These are phyloP conservation scores for Drosophila funebris DNA, from an alignment of 1,140 invertebrate genomes.

Conservation along the genomic window DNA sequence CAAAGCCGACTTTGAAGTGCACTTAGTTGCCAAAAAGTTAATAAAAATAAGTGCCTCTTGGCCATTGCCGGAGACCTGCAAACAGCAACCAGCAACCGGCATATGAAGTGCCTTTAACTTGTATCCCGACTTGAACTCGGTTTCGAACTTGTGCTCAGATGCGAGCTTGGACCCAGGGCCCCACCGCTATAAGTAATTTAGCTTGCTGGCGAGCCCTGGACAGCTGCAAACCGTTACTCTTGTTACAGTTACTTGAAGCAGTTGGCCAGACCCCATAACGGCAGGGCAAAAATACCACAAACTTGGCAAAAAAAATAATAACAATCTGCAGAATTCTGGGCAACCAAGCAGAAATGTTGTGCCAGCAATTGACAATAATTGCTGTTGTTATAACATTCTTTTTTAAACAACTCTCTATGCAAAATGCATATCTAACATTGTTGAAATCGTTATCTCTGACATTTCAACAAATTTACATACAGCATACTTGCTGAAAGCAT, in stretches of 20 bases:
- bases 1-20: slow-evolving; percentile 64
- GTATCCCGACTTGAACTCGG: slow-evolving; percentile 1
- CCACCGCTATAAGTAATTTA: slow-evolving; percentile 64
- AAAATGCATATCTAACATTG: background rate
- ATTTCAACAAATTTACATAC: background rate
- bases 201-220: slow-evolving; percentile 50
- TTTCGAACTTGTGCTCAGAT: slow-evolving; percentile 5
- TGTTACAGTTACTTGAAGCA: background rate
- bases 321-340: slow-evolving; percentile 31
- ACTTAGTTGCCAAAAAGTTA: slow-evolving; percentile 75
- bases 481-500: background rate
- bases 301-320: slow-evolving; percentile 36
- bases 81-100: slow-evolving; percentile 1
- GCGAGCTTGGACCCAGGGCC: background rate
- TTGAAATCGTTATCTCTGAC: background rate
- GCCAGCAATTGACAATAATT: slow-evolving; percentile 69
- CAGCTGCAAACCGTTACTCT: slow-evolving; percentile 48
- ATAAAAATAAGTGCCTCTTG: slow-evolving; percentile 79
- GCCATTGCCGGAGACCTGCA: slow-evolving; percentile 46
- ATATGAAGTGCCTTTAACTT: slow-evolving; percentile 45
- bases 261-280: background rate
- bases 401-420: background rate
- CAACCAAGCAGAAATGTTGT: slow-evolving; percentile 54
- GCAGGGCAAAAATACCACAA: slow-evolving; percentile 2
- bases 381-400: slow-evolving; percentile 40